Evolutionary conservation across 2,888 invertebrate species (phyloP).

Genomic region (Hipparchia sbordonii): DNA sequence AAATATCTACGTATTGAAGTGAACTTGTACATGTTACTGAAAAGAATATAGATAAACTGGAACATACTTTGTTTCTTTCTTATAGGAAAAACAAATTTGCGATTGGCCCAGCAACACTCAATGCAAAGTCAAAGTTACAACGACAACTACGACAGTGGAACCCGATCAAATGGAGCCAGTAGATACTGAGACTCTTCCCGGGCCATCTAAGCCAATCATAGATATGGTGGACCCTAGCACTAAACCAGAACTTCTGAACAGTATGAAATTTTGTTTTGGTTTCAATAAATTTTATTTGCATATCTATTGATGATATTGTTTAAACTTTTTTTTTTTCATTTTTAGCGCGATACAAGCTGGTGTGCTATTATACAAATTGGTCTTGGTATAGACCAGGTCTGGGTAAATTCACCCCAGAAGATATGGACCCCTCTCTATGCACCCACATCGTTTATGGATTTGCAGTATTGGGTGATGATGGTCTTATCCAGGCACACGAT

Average conservation of each 20-base stretch:
- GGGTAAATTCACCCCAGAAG: constrained; percentile 92
- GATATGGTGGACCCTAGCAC: constrained; percentile 46
- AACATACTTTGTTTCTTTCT: neutral
- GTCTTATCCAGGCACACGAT: constrained; percentile 91
- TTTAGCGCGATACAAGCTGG: constrained; percentile 89
- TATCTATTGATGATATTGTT: neutral
- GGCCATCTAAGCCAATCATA: constrained; percentile 34
- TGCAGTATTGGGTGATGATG: constrained; percentile 93
- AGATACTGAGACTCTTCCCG: constrained; percentile 41
- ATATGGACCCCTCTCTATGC: constrained; percentile 93
- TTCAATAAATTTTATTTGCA: neutral
- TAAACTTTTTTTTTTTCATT: constrained; percentile 47
- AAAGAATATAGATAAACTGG: neutral
- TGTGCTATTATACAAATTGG: constrained; percentile 97
- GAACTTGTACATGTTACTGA: neutral
- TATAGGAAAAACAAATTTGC: constrained; percentile 84
- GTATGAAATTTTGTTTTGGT: constrained; percentile 48
- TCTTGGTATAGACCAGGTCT: constrained; percentile 93
- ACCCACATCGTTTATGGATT: constrained; percentile 97
- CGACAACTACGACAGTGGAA: constrained; percentile 47
- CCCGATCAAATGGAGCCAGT: constrained; percentile 35
- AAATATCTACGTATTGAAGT: neutral
- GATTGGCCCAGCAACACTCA: constrained; percentile 88
- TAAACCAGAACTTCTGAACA: constrained; percentile 62
- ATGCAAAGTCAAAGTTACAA: constrained; percentile 69